Evolutionary conservation across 92 coral and sea anemone genomes (phyloP), one percentile per base, ranked within the genome.

Genomic region (Micromussa lordhowensis): DNA sequence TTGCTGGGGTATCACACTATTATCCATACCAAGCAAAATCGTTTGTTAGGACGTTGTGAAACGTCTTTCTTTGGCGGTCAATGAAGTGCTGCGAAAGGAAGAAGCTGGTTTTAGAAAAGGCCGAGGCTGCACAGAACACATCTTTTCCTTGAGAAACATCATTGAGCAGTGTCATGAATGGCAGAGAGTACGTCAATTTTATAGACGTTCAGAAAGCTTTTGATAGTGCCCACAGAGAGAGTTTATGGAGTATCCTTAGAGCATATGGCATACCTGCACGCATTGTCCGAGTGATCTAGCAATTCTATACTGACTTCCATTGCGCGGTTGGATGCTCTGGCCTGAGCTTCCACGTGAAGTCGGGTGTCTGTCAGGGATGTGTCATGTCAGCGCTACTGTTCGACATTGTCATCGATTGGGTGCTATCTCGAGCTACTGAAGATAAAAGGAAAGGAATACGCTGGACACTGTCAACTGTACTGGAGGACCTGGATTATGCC

Each of bases 271-370:
- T 84, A 16, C 87, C 87, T 24, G 35, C 63, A 54, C 80, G 54
- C n/a, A n/a, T n/a, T n/a, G n/a, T n/a, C n/a, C n/a, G n/a, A n/a
- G n/a, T n/a, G n/a, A n/a, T n/a, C n/a, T 54, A 69, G 85, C 38
- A 82, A 54, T n/a, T n/a, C 21, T 64, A 86, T 32, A 68, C 59
- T 53, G 76, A 86, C 78, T 77, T 77, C 73, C 32, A 26, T 53
- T 87, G 72, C 51, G 68, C 71, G 76, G 89, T 77, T 79, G 83
- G 89, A 86, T 36, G 53, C 51, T 78, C 79, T n/a, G 89, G 55
- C 70, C 38, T 49, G 64, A 76, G 68, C 78, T 78, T 78, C 75
- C 81, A 24, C 78, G 89, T 64, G 24, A 58, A 22, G 53, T 64
- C 84, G 4, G 78, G 78, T 40, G 84, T 86, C 35, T 12, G 76